Conservation (phyloP, 2,113 vertebrate genomes). For the Coracopsis vasa region DNA sequence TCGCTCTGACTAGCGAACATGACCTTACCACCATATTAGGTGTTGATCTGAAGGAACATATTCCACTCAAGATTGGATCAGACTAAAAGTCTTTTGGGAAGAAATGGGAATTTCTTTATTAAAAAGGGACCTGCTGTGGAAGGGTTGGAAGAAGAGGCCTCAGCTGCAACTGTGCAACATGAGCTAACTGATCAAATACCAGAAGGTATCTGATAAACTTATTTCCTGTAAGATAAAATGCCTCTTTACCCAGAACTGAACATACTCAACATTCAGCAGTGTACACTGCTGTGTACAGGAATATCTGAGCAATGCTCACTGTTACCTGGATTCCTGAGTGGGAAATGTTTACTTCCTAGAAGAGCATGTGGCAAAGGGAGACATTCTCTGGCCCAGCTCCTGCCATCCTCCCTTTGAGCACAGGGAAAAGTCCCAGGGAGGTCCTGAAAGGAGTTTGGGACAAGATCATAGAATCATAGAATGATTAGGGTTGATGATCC, state of each 20-base stretch:
- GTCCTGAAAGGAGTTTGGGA: neutral
- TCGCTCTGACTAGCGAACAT: neutral
- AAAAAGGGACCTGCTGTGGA: neutral
- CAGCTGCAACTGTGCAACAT: neutral
- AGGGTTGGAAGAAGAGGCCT: neutral
- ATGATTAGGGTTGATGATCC: neutral
- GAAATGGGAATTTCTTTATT: neutral
- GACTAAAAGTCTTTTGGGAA: neutral
- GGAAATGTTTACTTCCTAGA: neutral
- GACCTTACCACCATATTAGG: neutral
- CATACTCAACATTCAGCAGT: neutral
- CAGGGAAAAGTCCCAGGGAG: fast-evolving
- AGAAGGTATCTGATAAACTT: neutral
- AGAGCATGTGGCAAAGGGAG: fast-evolving
- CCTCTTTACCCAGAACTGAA: neutral
- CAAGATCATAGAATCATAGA: neutral
- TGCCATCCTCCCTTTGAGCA: neutral
- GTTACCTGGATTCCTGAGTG: neutral
- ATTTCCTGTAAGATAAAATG: neutral
- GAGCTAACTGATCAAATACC: neutral
- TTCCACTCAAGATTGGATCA: neutral
- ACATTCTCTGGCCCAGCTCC: fast-evolving
- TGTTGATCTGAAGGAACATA: neutral
- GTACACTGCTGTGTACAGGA: neutral
- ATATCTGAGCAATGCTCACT: neutral